Evolutionary conservation across 2,797 vertebrate species (phyloP).

Genomic region (Gouania willdenowi): DNA sequence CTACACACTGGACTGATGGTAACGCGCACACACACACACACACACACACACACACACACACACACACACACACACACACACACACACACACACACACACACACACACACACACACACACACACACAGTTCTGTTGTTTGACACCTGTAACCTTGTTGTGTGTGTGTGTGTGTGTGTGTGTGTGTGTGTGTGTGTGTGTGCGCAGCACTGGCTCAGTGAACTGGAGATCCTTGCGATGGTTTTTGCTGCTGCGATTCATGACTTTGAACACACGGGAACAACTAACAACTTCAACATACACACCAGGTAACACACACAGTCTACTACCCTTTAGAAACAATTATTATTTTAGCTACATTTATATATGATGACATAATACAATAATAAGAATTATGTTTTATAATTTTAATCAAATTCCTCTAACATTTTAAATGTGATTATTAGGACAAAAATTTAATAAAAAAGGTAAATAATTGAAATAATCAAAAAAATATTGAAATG

Average conservation of each 20-base stretch:
- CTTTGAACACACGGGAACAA: slow-evolving; percentile 97
- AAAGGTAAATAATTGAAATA: no score
- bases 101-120: slow-evolving; percentile 31
- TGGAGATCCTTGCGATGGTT: slow-evolving; percentile 98
- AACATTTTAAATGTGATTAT: no score
- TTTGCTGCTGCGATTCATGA: slow-evolving; percentile 97
- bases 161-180: no score
- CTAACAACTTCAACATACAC: slow-evolving; percentile 98
- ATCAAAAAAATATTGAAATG: no score
- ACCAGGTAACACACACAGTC: slow-evolving; percentile 72
- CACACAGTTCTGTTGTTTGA: no score
- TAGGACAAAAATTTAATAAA: no score
- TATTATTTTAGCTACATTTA: no score
- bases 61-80: not conserved
- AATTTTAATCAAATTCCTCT: no score
- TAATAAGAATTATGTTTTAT: no score
- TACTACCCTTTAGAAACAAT: no score
- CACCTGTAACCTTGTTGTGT: no score
- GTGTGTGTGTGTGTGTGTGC: slow-evolving; percentile 15
- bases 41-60: not conserved
- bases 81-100: slow-evolving; percentile 31
- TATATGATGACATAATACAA: no score
- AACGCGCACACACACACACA: slow-evolving; percentile 45
- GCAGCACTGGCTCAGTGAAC: slow-evolving; percentile 97
- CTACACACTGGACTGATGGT: slow-evolving; percentile 97